phyloP scores from a whole-genome alignment of 2,113 vertebrate genomes.

The Ochotona curzoniae region DNA sequence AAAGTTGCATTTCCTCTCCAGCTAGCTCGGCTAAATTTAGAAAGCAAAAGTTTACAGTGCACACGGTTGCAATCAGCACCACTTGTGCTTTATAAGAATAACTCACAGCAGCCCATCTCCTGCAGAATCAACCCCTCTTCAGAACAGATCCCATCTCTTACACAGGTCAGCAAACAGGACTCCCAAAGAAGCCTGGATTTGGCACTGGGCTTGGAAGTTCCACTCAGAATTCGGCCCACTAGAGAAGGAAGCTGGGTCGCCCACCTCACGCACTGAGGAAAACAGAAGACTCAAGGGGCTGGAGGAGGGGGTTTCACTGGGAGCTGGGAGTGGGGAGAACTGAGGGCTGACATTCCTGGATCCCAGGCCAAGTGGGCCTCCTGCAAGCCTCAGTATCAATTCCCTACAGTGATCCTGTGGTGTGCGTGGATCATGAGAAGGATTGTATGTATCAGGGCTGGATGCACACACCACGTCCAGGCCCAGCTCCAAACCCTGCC shows the following conservation, averaged over 20 bases:
- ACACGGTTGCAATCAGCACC: slow-evolving; percentile 60
- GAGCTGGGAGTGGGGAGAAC: not conserved
- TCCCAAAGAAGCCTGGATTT: slow-evolving; percentile 11
- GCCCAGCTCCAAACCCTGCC: not conserved
- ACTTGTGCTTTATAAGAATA: slow-evolving; percentile 66
- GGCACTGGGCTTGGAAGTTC: too few species aligned
- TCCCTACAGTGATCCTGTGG: not conserved
- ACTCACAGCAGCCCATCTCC: slow-evolving; percentile 3
- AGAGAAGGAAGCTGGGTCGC: not conserved
- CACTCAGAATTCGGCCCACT: not conserved
- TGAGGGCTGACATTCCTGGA: not conserved
- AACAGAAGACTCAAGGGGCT: not conserved
- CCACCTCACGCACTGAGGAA: not conserved
- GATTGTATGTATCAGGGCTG: not conserved
- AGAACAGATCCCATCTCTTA: slow-evolving; percentile 45
- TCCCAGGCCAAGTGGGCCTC: not conserved
- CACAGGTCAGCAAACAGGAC: not conserved
- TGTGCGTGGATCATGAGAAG: not conserved
- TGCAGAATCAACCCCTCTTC: slow-evolving; percentile 44
- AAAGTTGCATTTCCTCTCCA: slow-evolving; percentile 54
- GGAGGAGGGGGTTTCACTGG: not conserved
- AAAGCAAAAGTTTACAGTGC: slow-evolving; percentile 25
- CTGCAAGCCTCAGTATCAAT: not conserved
- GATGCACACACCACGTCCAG: not conserved
- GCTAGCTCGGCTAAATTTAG: slow-evolving; percentile 65